Base-by-base conservation (phyloP, 1,140 invertebrate genomes). In the Oryzaephilus surinamensis region DNA sequence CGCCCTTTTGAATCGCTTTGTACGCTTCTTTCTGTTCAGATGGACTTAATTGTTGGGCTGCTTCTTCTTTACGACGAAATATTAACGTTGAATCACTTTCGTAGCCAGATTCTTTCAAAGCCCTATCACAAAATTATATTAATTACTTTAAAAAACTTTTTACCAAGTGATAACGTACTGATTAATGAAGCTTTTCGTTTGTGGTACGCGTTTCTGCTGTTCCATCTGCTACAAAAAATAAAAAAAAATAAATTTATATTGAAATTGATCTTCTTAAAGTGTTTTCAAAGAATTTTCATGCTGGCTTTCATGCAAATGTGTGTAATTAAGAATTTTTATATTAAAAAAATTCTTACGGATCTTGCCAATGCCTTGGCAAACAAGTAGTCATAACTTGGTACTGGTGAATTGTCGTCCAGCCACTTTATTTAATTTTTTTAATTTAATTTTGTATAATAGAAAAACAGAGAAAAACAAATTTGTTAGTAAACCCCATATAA, bases 61-160 rank as follows among this genome's bases (percentile, higher is more conserved):
- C 59, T 18, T 75, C 71, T 49, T 78, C 75, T 36, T 79, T 72
- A 40, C 81, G 73, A 47, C 81, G 75, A 55, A 91, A 88, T 33
- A 90, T 75, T 39, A 91, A 66, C 8, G 84, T 90, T 1, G 87
- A 90, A 61, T 92, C 87, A 51, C 85, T 90, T 61, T 90, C 86
- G 61, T 91, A 92, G 10, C 86, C 87, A 2, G 83, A 81, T 61
- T 90, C 86, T 65, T 90, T 91, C 19, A 88, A 64, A 32, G 82
- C 81, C 59, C 83, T 86, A 50, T 27, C n/a, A 30, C 8, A 29
- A 1, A 12, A 19, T 19, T 16, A 14, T 1, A 18, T 4, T 16
- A 21, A 21, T 6, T 10, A 1, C 20, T 21, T 21, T 21, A 2
- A 21, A 21, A 21, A 6, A 6, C 6, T 21, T 20, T 13, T 32